Base-by-base conservation (phyloP, 2,888 invertebrate genomes). In the Phyllotreta striolata region DNA sequence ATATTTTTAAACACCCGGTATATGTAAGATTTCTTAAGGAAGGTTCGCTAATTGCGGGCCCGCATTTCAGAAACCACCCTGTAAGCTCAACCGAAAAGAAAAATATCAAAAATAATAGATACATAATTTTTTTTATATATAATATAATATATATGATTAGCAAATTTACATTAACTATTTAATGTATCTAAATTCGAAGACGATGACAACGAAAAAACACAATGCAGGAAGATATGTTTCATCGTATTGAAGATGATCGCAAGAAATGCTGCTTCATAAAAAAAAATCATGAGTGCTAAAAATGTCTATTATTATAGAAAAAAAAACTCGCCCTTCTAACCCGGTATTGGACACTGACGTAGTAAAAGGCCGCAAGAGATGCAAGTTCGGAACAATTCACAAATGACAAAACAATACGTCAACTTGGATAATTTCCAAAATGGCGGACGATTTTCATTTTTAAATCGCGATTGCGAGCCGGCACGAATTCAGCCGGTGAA, bases 171-270 rank as follows among this genome's bases (percentile, higher is more conserved):
- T 66, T 63, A 40, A 69, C 61, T 68, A 66, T 63, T 62, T 57
- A 66, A 60, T 62, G 61, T 62, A 57, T 66, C 67, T 67, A 69
- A 66, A 62, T 76, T 78, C 78, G 79, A 79, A 79, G 79, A 79
- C 79, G 76, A 76, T 72, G 76, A 78, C 76, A 77, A 77, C 76
- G 74, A 24, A 74, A 78, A 70, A 72, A 73, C 68, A 72, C 72
- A 74, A 73, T 76, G 73, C 73, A 77, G 78, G 78, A 78, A 78
- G 78, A 78, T 77, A 77, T 77, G 77, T 77, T 75, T 75, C 70
- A 66, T 73, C 68, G 69, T 63, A 66, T 62, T 65, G 67, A 66
- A 24, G 12, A 51, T 47, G 57, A 47, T 61, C 61, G 51, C 64
- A 39, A 62, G 44, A 44, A 55, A 24, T 4, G 24, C 4, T 4